Conservation (phyloP, 2,113 vertebrate genomes). For the Aramus guarauna region DNA sequence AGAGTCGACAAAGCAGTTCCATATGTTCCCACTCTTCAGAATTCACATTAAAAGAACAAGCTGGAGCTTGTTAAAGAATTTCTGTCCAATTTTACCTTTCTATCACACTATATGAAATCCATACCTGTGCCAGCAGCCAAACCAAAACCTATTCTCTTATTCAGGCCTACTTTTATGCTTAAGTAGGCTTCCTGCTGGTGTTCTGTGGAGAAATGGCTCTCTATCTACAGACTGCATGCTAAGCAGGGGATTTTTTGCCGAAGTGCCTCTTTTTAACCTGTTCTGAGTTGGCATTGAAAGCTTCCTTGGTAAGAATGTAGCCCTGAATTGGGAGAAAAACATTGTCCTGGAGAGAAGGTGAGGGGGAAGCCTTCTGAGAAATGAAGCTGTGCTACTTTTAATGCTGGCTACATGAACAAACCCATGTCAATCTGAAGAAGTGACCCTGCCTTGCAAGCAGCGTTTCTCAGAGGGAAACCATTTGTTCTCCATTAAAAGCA, state of each 20-base stretch:
- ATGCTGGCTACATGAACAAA: background rate
- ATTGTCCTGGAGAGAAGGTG: background rate
- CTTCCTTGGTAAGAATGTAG: background rate
- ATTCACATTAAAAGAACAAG: background rate
- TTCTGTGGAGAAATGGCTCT: background rate
- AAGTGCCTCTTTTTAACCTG: background rate
- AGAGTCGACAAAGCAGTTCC: constrained; percentile 39
- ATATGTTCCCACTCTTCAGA: constrained; percentile 30
- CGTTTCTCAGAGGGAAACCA: background rate
- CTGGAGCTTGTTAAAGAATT: background rate
- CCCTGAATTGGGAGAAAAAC: background rate
- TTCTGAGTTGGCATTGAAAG: background rate
- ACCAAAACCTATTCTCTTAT: background rate
- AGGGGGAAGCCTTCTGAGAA: background rate
- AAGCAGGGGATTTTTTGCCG: background rate
- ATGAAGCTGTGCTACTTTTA: background rate
- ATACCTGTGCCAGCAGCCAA: background rate
- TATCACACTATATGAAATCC: background rate
- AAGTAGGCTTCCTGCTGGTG: background rate
- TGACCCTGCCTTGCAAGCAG: background rate
- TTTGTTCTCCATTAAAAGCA: background rate
- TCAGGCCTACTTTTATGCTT: background rate
- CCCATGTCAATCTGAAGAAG: background rate
- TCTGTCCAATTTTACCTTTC: background rate
- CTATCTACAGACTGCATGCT: background rate